A percentile compares a stretch with the other conserved stretches of the same genome.
Evolutionary conservation across 2,797 vertebrate genomes (phyloP).

Genomic region (Ptychobarbus kaznakovi): DNA sequence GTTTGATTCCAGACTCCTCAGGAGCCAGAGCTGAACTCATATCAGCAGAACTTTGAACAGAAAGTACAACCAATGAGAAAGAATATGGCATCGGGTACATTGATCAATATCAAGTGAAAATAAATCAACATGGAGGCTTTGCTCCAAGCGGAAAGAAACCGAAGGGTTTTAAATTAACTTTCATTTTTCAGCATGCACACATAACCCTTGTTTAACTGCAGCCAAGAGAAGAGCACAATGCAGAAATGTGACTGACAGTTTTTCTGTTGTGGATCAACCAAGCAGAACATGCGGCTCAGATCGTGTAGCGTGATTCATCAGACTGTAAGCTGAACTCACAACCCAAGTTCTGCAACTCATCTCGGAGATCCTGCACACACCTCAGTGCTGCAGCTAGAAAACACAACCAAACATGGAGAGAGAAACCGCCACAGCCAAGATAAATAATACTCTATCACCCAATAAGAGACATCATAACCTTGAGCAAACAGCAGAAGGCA

Average conservation of each 20-base stretch:
- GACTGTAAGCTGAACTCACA: not conserved
- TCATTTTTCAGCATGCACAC: not conserved
- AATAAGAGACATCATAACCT: conserved; percentile 21
- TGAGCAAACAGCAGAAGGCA: not conserved
- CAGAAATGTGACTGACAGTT: not conserved
- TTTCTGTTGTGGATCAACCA: conserved; percentile 1
- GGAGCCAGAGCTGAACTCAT: not conserved
- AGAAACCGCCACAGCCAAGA: conserved; percentile 1
- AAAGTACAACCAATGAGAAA: not conserved
- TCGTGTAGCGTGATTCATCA: not conserved
- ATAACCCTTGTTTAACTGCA: not conserved
- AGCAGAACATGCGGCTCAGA: not conserved
- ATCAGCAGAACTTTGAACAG: conserved; percentile 9
- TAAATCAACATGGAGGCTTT: not conserved
- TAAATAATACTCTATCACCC: conserved; percentile 15
- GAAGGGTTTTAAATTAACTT: not conserved
- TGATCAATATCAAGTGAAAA: not conserved
- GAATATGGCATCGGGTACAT: not conserved
- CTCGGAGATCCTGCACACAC: conserved; percentile 22
- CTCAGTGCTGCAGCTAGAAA: not conserved
- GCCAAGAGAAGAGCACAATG: conserved; percentile 2
- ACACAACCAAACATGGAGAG: conserved; percentile 42
- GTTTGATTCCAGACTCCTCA: conserved; percentile 35
- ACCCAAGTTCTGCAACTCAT: conserved; percentile 26
- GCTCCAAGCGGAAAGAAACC: not conserved